Conservation (phyloP, 2,888 invertebrate genomes). For the Muschampia plurimacula region DNA sequence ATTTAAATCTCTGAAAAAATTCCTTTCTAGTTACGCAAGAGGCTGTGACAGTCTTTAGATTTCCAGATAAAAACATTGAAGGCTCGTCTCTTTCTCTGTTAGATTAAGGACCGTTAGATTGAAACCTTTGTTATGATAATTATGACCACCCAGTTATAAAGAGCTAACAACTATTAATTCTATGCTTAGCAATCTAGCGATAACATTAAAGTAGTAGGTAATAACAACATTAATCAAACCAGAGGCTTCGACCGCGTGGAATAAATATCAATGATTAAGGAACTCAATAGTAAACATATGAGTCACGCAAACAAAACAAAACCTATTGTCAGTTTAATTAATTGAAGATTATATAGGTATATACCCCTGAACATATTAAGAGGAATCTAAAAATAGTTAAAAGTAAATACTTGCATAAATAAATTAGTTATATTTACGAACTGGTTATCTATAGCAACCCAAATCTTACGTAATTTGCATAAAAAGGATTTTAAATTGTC, state of each 20-base stretch:
- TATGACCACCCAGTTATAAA: background rate
- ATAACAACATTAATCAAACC: conserved; percentile 26
- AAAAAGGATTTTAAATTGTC: no score
- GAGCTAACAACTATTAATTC: background rate
- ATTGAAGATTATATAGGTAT: background rate
- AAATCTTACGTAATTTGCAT: no score
- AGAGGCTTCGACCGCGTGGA: conserved; percentile 8
- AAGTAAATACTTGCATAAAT: no score
- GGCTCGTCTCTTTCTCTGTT: background rate
- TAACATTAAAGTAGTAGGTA: conserved; percentile 2
- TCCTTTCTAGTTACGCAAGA: no score
- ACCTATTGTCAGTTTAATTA: background rate
- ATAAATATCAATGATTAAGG: conserved; percentile 29
- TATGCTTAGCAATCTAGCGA: background rate
- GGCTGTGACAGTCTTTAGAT: no score
- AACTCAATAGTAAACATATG: conserved; percentile 14
- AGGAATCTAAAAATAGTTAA: no score
- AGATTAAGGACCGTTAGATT: background rate
- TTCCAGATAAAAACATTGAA: no score
- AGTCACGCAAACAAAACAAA: conserved; percentile 1
- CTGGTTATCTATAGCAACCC: no score
- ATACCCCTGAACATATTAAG: no score
- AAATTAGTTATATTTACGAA: no score
- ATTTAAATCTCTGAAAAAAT: no score
- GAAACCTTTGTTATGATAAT: background rate